These are phyloP conservation scores for Callipepla squamata DNA, from an alignment of 2,113 vertebrate species.

Conservation along the genomic window DNA sequence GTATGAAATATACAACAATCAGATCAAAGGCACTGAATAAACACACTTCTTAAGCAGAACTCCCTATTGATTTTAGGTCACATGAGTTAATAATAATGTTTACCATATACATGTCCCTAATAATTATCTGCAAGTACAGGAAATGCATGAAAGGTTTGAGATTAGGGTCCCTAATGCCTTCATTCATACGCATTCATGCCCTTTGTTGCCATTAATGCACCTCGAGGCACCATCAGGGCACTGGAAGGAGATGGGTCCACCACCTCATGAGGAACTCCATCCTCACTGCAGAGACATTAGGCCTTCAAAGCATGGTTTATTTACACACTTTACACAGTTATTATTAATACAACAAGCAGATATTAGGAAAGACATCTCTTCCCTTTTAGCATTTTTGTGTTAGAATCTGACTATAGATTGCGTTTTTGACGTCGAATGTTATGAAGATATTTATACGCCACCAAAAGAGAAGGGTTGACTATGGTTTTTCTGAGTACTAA, in stretches of 20 bases:
- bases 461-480: background rate
- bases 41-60: background rate
- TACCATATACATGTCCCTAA: background rate
- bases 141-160: background rate
- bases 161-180: background rate
- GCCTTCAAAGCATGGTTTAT: background rate
- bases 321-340: background rate
- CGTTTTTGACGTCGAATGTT: background rate
- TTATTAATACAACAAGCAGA: background rate
- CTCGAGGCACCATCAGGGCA: background rate
- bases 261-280: background rate
- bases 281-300: background rate
- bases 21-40: background rate
- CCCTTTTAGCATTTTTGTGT: background rate
- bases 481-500: background rate
- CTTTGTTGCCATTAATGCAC: background rate
- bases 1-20: background rate
- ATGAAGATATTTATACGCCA: background rate
- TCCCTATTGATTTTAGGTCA: background rate
- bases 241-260: background rate
- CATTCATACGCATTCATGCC: background rate
- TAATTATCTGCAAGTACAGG: background rate
- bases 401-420: background rate
- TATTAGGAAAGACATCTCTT: background rate
- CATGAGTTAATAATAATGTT: background rate